phyloP scores from a whole-genome alignment of 92 coral and sea anemone genomes.

The Parazoanthus darwini region DNA sequence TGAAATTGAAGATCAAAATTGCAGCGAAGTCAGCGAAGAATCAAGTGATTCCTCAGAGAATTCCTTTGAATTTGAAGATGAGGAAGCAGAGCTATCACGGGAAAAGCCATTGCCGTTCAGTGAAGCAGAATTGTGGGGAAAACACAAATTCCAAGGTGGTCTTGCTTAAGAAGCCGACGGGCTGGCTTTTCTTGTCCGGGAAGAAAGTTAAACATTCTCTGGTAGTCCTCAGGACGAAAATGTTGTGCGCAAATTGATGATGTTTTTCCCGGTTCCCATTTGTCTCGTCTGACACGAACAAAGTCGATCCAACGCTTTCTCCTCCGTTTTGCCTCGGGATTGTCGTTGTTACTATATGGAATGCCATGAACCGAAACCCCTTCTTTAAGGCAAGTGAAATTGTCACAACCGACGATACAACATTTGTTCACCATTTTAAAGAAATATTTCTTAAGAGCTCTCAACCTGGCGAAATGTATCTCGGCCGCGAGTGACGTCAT shows the following conservation, averaged over 20 bases:
- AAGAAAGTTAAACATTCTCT: conserved; percentile 7
- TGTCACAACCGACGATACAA: too few species aligned
- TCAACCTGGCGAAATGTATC: too few species aligned
- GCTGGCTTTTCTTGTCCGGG: not conserved
- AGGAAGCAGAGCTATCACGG: not conserved
- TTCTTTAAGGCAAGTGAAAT: not conserved
- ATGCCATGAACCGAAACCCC: conserved; percentile 9
- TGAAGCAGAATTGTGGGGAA: not conserved
- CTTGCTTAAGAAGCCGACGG: not conserved
- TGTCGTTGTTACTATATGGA: not conserved
- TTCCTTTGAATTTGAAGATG: not conserved
- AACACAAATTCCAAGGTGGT: not conserved
- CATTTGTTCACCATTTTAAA: too few species aligned
- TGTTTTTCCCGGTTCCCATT: not conserved
- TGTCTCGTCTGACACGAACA: not conserved
- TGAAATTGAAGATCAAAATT: too few species aligned
- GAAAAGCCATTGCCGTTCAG: not conserved
- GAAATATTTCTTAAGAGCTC: too few species aligned
- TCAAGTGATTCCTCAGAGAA: too few species aligned
- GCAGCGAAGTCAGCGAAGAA: too few species aligned
- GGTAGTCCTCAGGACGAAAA: not conserved
- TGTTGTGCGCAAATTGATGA: not conserved
- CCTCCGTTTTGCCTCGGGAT: conserved; percentile 20
- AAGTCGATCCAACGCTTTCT: conserved; percentile 18
- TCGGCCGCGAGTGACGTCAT: too few species aligned